Conservation (phyloP, 2,113 vertebrate genomes). For the Larimichthys polyactis region DNA sequence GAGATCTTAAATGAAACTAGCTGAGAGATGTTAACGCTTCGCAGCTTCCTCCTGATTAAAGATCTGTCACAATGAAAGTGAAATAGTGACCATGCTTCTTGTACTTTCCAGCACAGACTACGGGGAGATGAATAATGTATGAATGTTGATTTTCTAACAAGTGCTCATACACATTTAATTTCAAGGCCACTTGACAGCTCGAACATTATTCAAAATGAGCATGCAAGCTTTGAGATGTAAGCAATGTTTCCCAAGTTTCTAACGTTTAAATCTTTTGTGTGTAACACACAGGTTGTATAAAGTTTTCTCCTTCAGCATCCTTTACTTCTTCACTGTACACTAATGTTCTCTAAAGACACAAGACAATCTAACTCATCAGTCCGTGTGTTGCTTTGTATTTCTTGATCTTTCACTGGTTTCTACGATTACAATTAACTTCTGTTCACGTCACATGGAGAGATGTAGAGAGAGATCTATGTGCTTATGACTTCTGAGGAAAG, state of each 20-base stretch:
- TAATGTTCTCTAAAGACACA: not conserved
- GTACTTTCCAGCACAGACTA: not conserved
- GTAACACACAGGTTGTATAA: slow-evolving; percentile 4
- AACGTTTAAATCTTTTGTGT: not conserved
- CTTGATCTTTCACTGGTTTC: not conserved
- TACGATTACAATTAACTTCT: not conserved
- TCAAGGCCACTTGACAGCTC: slow-evolving; percentile 22
- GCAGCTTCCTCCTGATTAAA: slow-evolving; percentile 29
- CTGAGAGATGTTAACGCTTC: slow-evolving; percentile 13
- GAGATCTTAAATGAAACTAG: slow-evolving; percentile 24
- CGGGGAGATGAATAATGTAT: slow-evolving; percentile 41
- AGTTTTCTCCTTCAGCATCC: not conserved
- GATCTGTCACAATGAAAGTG: slow-evolving; percentile 53
- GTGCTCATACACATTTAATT: slow-evolving; percentile 42
- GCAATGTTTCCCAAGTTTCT: not conserved
- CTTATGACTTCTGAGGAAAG: not conserved
- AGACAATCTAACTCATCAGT: not conserved
- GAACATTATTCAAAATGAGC: slow-evolving; percentile 12
- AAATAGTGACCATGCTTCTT: slow-evolving; percentile 8
- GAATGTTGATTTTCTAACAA: slow-evolving; percentile 32
- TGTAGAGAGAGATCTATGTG: not conserved
- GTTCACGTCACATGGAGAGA: not conserved
- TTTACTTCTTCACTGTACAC: no score
- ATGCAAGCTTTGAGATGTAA: slow-evolving; percentile 13
- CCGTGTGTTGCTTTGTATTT: not conserved